These are phyloP conservation scores for Holotrichia oblita DNA, from an alignment of 1,140 invertebrate species.

Conservation along the genomic window DNA sequence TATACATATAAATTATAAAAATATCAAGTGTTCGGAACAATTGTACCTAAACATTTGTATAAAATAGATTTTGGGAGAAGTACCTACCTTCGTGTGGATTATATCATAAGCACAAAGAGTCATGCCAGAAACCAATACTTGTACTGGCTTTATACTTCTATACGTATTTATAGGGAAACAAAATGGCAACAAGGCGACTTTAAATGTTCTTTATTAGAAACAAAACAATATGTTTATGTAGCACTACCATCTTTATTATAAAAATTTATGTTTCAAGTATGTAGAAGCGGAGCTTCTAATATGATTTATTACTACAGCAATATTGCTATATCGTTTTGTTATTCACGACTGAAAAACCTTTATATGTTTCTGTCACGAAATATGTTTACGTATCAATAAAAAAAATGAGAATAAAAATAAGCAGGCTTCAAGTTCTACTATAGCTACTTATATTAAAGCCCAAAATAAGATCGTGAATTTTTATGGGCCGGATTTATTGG, in stretches of 20 bases:
- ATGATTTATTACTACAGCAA: neutral
- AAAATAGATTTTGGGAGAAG: too few relatives aligned
- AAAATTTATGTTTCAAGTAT: neutral
- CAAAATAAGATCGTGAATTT: neutral
- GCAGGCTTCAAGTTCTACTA: neutral
- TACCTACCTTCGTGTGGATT: too few relatives aligned
- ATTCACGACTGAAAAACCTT: neutral
- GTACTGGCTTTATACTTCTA: too few relatives aligned
- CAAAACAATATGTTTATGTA: too few relatives aligned
- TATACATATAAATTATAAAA: too few relatives aligned
- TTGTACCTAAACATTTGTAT: too few relatives aligned
- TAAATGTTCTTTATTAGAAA: too few relatives aligned
- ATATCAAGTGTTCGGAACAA: too few relatives aligned
- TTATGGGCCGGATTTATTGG: neutral
- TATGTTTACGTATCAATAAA: slow-evolving; percentile 1
- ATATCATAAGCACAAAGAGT: too few relatives aligned
- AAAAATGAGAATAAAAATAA: neutral
- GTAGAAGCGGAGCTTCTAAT: neutral
- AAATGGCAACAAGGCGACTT: too few relatives aligned
- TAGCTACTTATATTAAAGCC: neutral
- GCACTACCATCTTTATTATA: neutral
- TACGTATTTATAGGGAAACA: too few relatives aligned
- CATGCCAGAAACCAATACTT: too few relatives aligned
- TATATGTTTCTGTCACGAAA: slow-evolving; percentile 1
- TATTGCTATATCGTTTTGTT: neutral